A percentile compares a stretch with the other conserved stretches of the same genome.
Evolutionary conservation across 2,797 vertebrate species (phyloP).

Genomic region (Lacerta bilineata): DNA sequence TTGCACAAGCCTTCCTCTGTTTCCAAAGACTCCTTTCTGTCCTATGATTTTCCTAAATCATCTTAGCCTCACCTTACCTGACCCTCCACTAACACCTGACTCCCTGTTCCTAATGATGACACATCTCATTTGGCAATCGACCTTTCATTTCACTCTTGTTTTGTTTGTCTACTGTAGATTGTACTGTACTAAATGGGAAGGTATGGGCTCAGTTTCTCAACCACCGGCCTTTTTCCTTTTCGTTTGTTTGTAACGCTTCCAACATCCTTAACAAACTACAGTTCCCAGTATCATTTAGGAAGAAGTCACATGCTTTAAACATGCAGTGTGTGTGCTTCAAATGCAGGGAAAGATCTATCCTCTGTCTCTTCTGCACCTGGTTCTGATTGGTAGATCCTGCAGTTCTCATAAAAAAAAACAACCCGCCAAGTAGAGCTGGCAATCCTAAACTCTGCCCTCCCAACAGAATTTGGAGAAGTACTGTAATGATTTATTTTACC

Average conservation of each 20-base stretch:
- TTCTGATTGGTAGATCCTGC: too few relatives aligned
- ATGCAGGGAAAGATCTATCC: too few relatives aligned
- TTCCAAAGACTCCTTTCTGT: neutral
- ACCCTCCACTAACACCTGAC: neutral
- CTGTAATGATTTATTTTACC: neutral
- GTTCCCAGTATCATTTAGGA: too few relatives aligned
- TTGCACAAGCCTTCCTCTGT: neutral
- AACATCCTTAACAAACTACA: too few relatives aligned
- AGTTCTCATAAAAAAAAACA: too few relatives aligned
- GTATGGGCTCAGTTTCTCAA: neutral
- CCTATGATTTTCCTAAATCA: neutral
- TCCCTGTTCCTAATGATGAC: neutral
- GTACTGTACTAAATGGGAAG: neutral
- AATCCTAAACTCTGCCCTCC: too few relatives aligned
- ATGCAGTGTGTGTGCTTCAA: too few relatives aligned
- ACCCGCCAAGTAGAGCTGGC: too few relatives aligned
- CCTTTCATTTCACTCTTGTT: neutral
- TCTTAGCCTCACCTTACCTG: neutral
- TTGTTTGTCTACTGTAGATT: constrained; percentile 1
- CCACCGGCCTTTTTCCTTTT: neutral
- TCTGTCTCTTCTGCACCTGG: too few relatives aligned
- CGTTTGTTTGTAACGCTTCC: neutral
- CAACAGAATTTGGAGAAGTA: neutral
- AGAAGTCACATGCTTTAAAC: too few relatives aligned
- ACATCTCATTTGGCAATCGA: neutral